Evolutionary conservation across 2,888 invertebrate species (phyloP).

Genomic region (Pandemis cinnamomeana): DNA sequence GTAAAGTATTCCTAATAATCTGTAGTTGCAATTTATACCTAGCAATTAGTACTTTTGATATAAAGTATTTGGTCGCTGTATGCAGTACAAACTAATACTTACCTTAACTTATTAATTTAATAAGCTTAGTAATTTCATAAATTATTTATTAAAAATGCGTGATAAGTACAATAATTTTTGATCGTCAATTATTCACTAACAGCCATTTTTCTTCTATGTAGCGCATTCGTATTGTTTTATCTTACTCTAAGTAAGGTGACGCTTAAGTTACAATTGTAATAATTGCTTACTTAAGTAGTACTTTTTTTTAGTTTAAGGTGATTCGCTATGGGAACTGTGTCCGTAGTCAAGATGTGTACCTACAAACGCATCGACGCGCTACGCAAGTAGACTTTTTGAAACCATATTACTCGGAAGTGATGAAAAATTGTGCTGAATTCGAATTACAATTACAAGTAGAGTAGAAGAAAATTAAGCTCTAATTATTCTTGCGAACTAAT

Average conservation of each 20-base stretch:
- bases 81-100: slow-evolving; percentile 51
- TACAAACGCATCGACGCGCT: too few relatives aligned
- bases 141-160: slow-evolving; percentile 5
- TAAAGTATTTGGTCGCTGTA: slow-evolving; percentile 76
- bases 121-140: not conserved
- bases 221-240: not conserved
- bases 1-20: not conserved
- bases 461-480: too few relatives aligned
- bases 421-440: too few relatives aligned
- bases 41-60: slow-evolving; percentile 29
- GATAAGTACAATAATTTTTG: not conserved
- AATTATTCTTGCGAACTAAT: too few relatives aligned
- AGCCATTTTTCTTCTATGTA: not conserved
- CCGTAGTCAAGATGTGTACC: too few relatives aligned
- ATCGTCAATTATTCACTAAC: not conserved
- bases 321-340: too few relatives aligned
- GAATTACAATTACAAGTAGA: too few relatives aligned
- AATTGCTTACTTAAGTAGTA: too few relatives aligned
- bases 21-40: slow-evolving; percentile 10
- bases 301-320: too few relatives aligned
- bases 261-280: not conserved
- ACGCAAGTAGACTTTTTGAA: too few relatives aligned
- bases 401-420: too few relatives aligned
- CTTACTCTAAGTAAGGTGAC: not conserved
- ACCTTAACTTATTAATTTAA: not conserved